A percentile compares a stretch with the other conserved stretches of the same genome.
phyloP scores from a whole-genome alignment of 2,888 invertebrate genomes.

The Ptilodon capucinus region DNA sequence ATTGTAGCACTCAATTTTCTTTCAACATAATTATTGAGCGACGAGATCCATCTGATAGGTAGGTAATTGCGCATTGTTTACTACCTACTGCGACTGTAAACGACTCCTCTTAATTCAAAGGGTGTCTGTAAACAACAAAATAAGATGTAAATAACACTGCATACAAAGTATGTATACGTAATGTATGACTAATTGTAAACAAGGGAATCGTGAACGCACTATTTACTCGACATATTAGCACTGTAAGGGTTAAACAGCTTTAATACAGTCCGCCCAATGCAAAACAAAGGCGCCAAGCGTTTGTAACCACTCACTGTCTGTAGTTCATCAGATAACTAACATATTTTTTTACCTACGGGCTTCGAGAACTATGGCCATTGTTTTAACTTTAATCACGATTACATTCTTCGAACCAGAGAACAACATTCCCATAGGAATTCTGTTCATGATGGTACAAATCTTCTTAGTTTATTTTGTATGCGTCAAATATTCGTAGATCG shows the following conservation, averaged over 20 bases:
- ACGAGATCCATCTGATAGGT: too few species aligned
- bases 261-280: slow-evolving; percentile 22
- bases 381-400: slow-evolving; percentile 46
- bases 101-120: not conserved
- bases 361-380: slow-evolving; percentile 46
- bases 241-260: slow-evolving; percentile 11
- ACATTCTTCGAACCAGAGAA: slow-evolving; percentile 32
- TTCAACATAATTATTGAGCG: too few species aligned
- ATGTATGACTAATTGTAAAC: not conserved
- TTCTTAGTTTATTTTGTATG: slow-evolving; percentile 3
- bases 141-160: not conserved
- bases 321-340: slow-evolving; percentile 43
- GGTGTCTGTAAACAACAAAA: not conserved
- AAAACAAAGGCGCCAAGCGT: slow-evolving; percentile 37
- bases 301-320: slow-evolving; percentile 27
- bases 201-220: not conserved
- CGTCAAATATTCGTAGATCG: slow-evolving; percentile 15
- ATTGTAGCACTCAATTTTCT: too few species aligned
- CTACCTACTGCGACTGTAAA: not conserved
- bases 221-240: slow-evolving; percentile 1
- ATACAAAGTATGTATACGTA: not conserved
- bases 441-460: slow-evolving; percentile 4
- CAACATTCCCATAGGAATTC: slow-evolving; percentile 22
- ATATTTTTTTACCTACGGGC: slow-evolving; percentile 38
- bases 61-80: not conserved